Evolutionary conservation across 2,888 invertebrate species (phyloP), one percentile per base, ranked within the genome.

Genomic region (Xestia xanthographa): DNA sequence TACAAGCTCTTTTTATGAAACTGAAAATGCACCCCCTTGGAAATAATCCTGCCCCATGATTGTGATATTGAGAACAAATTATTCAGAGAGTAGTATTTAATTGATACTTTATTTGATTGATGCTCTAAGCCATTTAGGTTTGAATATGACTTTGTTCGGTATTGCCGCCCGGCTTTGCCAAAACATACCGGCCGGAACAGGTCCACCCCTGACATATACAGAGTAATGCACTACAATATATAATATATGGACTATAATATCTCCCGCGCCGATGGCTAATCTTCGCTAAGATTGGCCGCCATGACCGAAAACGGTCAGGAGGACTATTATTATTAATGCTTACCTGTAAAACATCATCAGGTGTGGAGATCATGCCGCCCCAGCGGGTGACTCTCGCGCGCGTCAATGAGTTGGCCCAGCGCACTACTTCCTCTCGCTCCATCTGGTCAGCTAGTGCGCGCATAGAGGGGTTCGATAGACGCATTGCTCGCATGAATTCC

Each of bases 301-400:
- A n/a, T n/a, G n/a, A n/a, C n/a, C n/a, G n/a, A n/a, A n/a, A n/a
- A n/a, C n/a, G n/a, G n/a, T n/a, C n/a, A n/a, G n/a, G n/a, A n/a
- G n/a, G n/a, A n/a, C n/a, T n/a, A n/a, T n/a, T n/a, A n/a, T n/a
- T n/a, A n/a, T n/a, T n/a, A 50, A 48, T 45, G 41, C 58, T 53
- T 2, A 98, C 98, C 97, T 98, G 98, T 87, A 99, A 96, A 72
- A 98, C 98, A 94, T 99, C 98, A 93, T 99, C 99, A 0, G 99
- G 99, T 20, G 99, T 99, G 45, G 99, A 99, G 91, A 99, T 99
- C 99, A 99, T 99, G 75, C 99, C 99, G 73, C 99, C 99, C 99
- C 99, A 99, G 77, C 99, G 97, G 1, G 99, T 99, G 65, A 99
- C 99, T 79, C 99, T 96, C 29, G 99, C 99, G 66, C 98, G 96